Base-by-base conservation (phyloP, 2,797 vertebrate species). In the Anabas testudineus region DNA sequence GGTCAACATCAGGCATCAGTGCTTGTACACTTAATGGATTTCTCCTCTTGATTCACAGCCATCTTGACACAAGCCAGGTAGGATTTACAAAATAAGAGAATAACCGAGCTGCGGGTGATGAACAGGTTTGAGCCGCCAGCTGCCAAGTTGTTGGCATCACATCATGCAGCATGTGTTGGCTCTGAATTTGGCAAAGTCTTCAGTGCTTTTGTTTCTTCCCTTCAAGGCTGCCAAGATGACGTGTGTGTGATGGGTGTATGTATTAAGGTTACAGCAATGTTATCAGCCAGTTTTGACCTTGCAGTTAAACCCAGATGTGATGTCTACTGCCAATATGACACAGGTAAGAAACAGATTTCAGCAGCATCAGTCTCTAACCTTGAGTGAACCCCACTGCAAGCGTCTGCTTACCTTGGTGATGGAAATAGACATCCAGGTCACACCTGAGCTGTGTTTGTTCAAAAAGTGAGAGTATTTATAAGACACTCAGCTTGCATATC, bases 21-120 rank as follows among this genome's bases (percentile, higher is more conserved):
- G 24, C 47, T 28, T 42, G 19, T 67, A 56, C 28, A 22, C 45
- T 46, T 67, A 59, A 53, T 48, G 67, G 21, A 57, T 72, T 66
- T 24, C 61, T 67, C 64, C 60, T 36, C 64, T 57, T 78, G 4
- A 60, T 51, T 53, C 73, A 5, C 63, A 39, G 72, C 69, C 59
- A 63, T 47, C 49, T 52, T 73, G 61, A 77, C 83, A 62, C 63
- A 34, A 57, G 39, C 73, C 80, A 74, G 74, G 78, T 71, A 61
- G 58, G 46, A 60, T 78, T 88, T 51, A 55, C 22, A 65, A 51
- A 74, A 77, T 70, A 56, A 76, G 79, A 74, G 54, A 45, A 66
- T 24, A 57, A 62, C 36, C 32, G 54, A 84, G 72, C 57, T 62
- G 67, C 62, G 55, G 26, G 48, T 48, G 67, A 76, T 66, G 79